Percentiles rank a stretch among this genome's conserved stretches.
phyloP scores from a whole-genome alignment of 2,113 vertebrate species.

The Paradoxurus hermaphroditus region DNA sequence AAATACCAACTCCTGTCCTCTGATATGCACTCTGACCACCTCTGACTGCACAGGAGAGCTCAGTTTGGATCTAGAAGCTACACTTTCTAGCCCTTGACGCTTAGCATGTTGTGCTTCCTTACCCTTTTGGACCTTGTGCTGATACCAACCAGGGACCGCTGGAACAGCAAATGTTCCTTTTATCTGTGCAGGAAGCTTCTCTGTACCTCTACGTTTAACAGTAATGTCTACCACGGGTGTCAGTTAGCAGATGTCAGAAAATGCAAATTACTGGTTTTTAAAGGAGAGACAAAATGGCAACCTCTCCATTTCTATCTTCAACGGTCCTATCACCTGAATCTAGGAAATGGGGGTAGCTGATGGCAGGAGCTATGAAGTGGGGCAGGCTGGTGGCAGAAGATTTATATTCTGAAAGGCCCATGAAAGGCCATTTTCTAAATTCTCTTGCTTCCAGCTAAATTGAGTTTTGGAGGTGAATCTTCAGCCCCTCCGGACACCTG shows the following conservation, averaged over 20 bases:
- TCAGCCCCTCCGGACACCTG: background rate
- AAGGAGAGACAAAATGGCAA: constrained; percentile 38
- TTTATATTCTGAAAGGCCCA: background rate
- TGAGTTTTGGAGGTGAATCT: background rate
- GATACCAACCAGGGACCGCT: constrained; percentile 1
- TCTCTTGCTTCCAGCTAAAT: background rate
- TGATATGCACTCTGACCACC: background rate
- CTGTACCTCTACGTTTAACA: background rate
- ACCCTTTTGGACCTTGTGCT: constrained; percentile 36
- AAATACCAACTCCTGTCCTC: background rate
- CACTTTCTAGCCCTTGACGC: background rate
- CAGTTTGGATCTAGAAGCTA: background rate
- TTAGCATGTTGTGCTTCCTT: background rate
- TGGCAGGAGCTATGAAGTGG: background rate
- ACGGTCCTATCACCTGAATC: background rate
- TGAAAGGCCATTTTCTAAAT: background rate
- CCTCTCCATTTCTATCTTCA: background rate
- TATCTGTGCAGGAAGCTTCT: background rate
- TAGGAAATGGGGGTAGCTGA: background rate
- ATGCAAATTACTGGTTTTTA: constrained; percentile 33
- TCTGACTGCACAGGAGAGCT: background rate
- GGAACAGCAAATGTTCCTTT: constrained; percentile 16
- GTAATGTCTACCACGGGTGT: background rate
- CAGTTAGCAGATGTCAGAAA: background rate
- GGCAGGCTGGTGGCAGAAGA: background rate